A percentile compares a stretch with the other conserved stretches of the same genome.
Conservation (phyloP, 2,888 invertebrate genomes). For the Diogma glabrata region DNA sequence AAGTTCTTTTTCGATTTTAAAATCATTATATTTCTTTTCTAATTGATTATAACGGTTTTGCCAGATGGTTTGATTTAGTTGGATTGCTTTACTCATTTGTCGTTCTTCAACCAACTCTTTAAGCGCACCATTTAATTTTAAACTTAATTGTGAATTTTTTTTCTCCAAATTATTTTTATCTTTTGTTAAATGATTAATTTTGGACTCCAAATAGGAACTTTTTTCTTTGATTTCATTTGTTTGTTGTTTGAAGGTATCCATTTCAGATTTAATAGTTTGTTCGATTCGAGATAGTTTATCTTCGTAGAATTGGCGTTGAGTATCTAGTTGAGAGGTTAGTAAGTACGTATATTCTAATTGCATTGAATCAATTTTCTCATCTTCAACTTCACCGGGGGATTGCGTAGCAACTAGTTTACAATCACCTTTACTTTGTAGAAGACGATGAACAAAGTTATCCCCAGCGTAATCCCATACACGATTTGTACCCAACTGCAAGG, state of each 20-base stretch:
- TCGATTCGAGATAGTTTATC: constrained; percentile 53
- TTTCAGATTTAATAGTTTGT: constrained; percentile 38
- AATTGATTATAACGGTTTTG: constrained; percentile 47
- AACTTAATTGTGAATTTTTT: constrained; percentile 50
- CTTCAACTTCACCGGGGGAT: constrained; percentile 44
- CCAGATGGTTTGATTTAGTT: constrained; percentile 64
- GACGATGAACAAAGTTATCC: constrained; percentile 77
- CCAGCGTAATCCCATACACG: constrained; percentile 99
- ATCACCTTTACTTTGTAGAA: constrained; percentile 93
- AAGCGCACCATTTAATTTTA: constrained; percentile 53
- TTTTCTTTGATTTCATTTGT: constrained; percentile 40
- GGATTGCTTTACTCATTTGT: constrained; percentile 66
- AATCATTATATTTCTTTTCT: constrained; percentile 41
- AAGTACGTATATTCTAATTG: constrained; percentile 95
- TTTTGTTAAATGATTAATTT: constrained; percentile 42
- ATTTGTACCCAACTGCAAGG: constrained; percentile 91
- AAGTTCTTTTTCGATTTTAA: constrained; percentile 46
- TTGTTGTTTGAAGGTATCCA: constrained; percentile 43
- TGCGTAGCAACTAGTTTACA: constrained; percentile 84
- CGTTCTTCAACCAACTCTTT: constrained; percentile 72
- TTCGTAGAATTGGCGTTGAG: constrained; percentile 87
- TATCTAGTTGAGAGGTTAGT: constrained; percentile 88
- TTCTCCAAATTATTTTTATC: constrained; percentile 62
- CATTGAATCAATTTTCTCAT: constrained; percentile 86
- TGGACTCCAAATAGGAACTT: constrained; percentile 37